Evolutionary conservation across 2,888 invertebrate genomes (phyloP).

Genomic region (Cremastinae sp.): DNA sequence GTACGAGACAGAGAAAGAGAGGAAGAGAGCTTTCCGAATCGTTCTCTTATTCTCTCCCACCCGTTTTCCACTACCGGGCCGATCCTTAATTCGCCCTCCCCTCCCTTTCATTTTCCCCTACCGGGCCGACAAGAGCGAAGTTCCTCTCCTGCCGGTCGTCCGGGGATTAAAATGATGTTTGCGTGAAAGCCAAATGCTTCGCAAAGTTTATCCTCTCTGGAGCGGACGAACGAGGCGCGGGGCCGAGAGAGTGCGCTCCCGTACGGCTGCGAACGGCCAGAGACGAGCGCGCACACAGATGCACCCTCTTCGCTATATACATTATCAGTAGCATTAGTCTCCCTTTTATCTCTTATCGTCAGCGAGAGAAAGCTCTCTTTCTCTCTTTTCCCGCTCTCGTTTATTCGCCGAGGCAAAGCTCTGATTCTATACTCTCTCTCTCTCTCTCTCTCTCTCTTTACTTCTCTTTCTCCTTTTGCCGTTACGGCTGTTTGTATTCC

Average conservation of each 20-base stretch:
- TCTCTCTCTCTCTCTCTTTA: conserved; percentile 10
- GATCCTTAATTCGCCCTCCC: conserved; percentile 34
- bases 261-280: conserved; percentile 9
- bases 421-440: conserved; percentile 4
- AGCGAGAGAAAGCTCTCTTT: conserved; percentile 46
- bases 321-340: conserved; percentile 72
- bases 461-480: conserved; percentile 3
- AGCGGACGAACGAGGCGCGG: conserved; percentile 68
- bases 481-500: conserved; percentile 69
- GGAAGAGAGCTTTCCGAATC: too few relatives aligned
- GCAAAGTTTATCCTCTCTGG: conserved; percentile 79
- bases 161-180: conserved; percentile 80
- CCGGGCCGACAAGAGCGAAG: conserved; percentile 50
- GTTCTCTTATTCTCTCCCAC: conserved; percentile 42
- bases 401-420: conserved; percentile 36
- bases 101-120: conserved; percentile 44
- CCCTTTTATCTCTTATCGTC: conserved; percentile 76
- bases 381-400: conserved; percentile 4
- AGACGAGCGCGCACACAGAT: conserved; percentile 11
- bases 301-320: neutral
- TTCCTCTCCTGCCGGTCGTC: conserved; percentile 65
- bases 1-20: too few relatives aligned
- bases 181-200: conserved; percentile 80
- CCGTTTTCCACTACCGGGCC: conserved; percentile 32
- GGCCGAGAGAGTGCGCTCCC: conserved; percentile 37